Percentiles rank a stretch among this genome's conserved stretches.
phyloP scores from a whole-genome alignment of 2,888 invertebrate species.

The Ophion costatus region DNA sequence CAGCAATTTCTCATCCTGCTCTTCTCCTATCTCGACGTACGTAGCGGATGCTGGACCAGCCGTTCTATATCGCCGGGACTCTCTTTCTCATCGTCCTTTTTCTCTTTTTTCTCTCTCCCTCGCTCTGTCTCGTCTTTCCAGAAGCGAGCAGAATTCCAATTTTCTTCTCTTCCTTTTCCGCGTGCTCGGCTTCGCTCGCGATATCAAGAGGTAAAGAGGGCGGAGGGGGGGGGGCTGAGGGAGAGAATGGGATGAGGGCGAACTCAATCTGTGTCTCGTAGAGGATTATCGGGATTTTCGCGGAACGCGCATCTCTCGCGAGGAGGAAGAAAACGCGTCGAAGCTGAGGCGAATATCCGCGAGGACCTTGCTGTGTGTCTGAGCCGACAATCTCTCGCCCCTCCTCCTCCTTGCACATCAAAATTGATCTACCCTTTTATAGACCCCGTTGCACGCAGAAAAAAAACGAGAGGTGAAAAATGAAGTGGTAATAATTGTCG shows the following conservation, averaged over 20 bases:
- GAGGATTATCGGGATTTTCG: slow-evolving; percentile 82
- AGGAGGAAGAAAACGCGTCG: slow-evolving; percentile 42
- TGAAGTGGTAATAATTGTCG: too few species aligned
- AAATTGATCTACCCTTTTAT: slow-evolving; percentile 68
- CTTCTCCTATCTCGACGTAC: slow-evolving; percentile 10
- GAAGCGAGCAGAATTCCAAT: slow-evolving; percentile 79
- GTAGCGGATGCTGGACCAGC: slow-evolving; percentile 25
- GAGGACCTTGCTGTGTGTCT: slow-evolving; percentile 42
- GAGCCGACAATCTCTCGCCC: slow-evolving; percentile 51
- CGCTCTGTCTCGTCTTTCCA: slow-evolving; percentile 66
- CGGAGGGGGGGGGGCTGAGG: background rate
- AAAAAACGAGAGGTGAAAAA: slow-evolving; percentile 10
- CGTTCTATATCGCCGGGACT: slow-evolving; percentile 15
- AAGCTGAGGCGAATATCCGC: slow-evolving; percentile 18
- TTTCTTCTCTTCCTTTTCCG: slow-evolving; percentile 76
- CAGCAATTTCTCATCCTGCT: slow-evolving; percentile 78
- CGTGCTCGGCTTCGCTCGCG: slow-evolving; percentile 64
- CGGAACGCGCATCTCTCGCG: slow-evolving; percentile 62
- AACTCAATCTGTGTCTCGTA: slow-evolving; percentile 83
- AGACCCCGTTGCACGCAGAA: slow-evolving; percentile 39
- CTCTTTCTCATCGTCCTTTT: slow-evolving; percentile 26
- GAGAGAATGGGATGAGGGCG: slow-evolving; percentile 58
- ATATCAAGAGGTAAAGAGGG: slow-evolving; percentile 46
- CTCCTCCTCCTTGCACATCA: slow-evolving; percentile 47
- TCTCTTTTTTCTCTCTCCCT: slow-evolving; percentile 70